Evolutionary conservation across 2,797 vertebrate genomes (phyloP).

Genomic region (Sebastes oblongus): DNA sequence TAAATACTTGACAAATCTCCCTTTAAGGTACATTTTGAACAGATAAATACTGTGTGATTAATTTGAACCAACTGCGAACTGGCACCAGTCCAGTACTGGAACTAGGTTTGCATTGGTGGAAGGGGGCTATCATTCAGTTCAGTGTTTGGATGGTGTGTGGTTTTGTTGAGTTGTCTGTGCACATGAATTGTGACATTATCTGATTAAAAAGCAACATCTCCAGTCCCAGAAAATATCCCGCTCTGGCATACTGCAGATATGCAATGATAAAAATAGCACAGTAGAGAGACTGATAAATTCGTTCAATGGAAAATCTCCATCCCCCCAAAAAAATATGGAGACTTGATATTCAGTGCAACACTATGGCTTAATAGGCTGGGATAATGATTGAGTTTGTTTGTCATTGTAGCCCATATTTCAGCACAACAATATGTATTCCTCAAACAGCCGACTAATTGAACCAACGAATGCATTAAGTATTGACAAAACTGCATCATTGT

Average conservation of each 20-base stretch:
- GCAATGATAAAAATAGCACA: constrained; percentile 27
- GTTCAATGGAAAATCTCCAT: constrained; percentile 27
- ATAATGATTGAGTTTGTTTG: constrained; percentile 40
- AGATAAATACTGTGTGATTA: background rate
- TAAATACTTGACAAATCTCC: background rate
- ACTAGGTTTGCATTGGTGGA: background rate
- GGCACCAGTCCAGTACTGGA: background rate
- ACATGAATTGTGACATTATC: constrained; percentile 24
- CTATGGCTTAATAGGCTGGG: background rate
- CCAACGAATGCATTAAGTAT: constrained; percentile 32
- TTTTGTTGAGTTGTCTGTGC: constrained; percentile 15
- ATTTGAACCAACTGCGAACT: background rate
- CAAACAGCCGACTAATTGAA: constrained; percentile 49
- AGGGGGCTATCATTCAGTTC: background rate
- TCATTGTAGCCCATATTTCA: constrained; percentile 29
- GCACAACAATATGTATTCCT: constrained; percentile 13
- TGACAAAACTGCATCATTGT: constrained; percentile 23
- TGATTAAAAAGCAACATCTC: constrained; percentile 40
- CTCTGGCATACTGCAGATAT: background rate
- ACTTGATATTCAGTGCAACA: constrained; percentile 31
- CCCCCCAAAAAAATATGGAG: constrained; percentile 14
- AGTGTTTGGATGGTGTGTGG: background rate
- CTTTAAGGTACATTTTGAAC: background rate
- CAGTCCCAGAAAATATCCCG: constrained; percentile 11
- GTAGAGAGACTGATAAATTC: constrained; percentile 11